Base-by-base conservation (phyloP, 2,113 vertebrate genomes). In the Nothobranchius furzeri region DNA sequence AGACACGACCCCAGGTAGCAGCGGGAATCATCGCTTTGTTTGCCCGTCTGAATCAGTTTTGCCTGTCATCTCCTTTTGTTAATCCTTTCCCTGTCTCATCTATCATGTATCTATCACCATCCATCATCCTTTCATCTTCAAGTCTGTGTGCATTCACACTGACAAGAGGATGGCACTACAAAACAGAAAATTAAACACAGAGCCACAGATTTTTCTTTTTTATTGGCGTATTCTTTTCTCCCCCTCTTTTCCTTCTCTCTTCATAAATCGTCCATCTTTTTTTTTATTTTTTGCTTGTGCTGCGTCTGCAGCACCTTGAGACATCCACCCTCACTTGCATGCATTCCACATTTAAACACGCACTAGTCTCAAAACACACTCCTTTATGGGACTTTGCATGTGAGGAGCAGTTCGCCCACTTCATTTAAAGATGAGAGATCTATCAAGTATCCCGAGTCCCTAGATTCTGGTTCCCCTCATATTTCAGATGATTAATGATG, bases 401-500 rank as follows among this genome's bases (percentile, higher is more conserved):
- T 67, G 63, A 76, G 57, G 80, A 75, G 71, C 85, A 85, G 82
- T 84, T 75, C 80, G 80, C 43, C 73, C 37, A 56, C 72, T 79
- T 78, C 70, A 81, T 76, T 81, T 75, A 76, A 85, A 82, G 84
- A 85, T 79, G 71, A 84, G 84, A 70, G 73, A 88, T 89, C 79
- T 76, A 82, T 87, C 86, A 85, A 84, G 79, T 60, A 67, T 84
- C 64, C 30, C 10, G 14, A 69, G 69, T 85, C 79, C 75, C 85
- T 60, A 20, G 86, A 78, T 87, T 77, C 76, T 17, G 24, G 43
- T 78, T 70, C 56, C 72, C 37, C 84, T 90, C 90, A 91, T 90
- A 90, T 90, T 87, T 90, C 85, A 85, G 85, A 90, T 92, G 89
- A 92, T 92, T 91, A 89, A 92, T 89, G 88, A 88, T 76, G 77